These are phyloP conservation scores for Styela clava DNA, from an alignment of 23 tunicate genomes.

Conservation along the genomic window DNA sequence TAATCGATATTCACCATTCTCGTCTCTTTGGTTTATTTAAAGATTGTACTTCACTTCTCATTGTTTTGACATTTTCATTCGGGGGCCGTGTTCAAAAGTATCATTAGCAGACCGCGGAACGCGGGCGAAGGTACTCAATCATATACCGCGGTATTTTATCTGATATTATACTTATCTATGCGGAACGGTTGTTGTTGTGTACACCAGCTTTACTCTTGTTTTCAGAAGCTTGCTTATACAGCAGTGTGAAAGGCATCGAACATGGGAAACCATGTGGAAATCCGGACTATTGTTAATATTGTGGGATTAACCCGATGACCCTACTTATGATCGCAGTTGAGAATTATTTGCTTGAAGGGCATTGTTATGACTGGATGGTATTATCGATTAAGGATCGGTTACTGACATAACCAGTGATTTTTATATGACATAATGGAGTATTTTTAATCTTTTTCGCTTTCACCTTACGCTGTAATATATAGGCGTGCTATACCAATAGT, in stretches of 20 bases:
- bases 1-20: no score
- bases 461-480: no score
- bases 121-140: neutral
- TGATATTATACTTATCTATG: neutral
- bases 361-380: neutral
- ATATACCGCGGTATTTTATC: neutral
- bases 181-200: neutral
- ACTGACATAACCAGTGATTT: no score
- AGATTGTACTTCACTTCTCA: no score
- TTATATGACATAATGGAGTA: no score
- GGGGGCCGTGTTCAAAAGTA: no score
- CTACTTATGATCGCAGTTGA: neutral
- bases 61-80: no score
- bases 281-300: neutral
- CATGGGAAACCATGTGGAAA: neutral
- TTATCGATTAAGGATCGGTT: neutral
- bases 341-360: neutral
- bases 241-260: neutral
- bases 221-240: neutral
- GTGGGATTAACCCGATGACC: neutral
- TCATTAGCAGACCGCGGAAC: neutral
- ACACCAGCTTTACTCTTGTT: neutral
- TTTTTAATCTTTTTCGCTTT: no score
- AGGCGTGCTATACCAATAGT: no score
- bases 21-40: no score